Evolutionary conservation across 2,888 invertebrate species (phyloP), one percentile per base, ranked within the genome.

Genomic region (Agriotes lineatus): DNA sequence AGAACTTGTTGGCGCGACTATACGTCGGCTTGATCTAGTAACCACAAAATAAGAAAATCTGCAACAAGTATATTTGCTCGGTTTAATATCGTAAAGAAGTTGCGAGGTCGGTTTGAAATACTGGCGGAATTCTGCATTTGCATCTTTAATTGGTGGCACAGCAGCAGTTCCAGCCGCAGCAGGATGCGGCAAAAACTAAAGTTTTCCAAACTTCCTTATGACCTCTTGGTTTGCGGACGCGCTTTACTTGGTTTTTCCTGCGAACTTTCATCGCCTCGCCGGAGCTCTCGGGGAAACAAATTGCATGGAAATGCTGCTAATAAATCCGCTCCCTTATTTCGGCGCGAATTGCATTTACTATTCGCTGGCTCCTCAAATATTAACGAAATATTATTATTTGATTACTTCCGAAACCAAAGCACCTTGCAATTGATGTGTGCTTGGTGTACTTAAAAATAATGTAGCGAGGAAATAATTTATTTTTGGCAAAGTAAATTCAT

Each of bases 181-280:
- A 50, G 39, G 22, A 37, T 52, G 50, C 48, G 50, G 22, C 37
- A 61, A 61, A 61, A 58, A 39, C 57, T 39, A 25, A 39, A 22
- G 19, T 61, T 61, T 50, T 35, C 48, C 37, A 37, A 52, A 50
- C 61, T 61, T 39, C 39, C 39, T 61, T 39, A 52, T 25, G 45
- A 45, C 45, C 59, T 59, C 45, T 59, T 19, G 45, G 39, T 57
- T 35, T 50, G 22, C 61, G 50, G 52, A 50, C 50, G 61, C 19
- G 45, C 30, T 60, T 60, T 48, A 33, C 33, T 35, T 19, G 25
- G 33, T 12, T 25, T 33, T 52, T 61, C 48, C 30, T 22, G 22
- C 50, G 20, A 37, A 50, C 61, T 61, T 61, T 18, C 37, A 39
- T 25, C 25, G 57, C 3, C 42, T 42, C n/a, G 14, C 22, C 20